Conservation (phyloP, 2,888 invertebrate genomes). For the Macrosiphum euphorbiae region DNA sequence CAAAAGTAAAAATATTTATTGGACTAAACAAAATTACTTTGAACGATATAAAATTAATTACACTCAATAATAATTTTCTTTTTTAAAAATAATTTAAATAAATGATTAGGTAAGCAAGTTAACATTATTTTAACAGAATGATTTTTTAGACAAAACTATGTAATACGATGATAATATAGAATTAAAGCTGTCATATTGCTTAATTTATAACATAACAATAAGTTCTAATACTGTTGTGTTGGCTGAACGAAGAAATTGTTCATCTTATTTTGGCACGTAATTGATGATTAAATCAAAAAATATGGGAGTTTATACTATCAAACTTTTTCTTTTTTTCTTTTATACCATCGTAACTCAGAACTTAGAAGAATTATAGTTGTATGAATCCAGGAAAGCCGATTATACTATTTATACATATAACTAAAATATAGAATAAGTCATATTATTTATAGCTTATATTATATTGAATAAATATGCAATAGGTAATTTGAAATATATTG, state of each 20-base stretch:
- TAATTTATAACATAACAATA: background rate
- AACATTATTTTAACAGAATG: background rate
- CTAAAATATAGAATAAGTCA: background rate
- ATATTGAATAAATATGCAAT: background rate
- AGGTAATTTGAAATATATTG: background rate
- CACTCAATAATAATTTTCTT: background rate
- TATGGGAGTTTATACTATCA: background rate
- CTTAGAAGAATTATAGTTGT: conserved; percentile 1
- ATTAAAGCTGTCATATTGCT: background rate
- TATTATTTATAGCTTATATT: background rate
- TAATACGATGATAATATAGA: background rate
- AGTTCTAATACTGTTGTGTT: background rate
- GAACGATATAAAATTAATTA: background rate
- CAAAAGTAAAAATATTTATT: background rate
- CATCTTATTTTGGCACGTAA: background rate
- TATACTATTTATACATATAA: background rate
- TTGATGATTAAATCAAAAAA: background rate
- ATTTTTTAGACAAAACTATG: background rate
- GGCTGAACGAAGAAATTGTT: background rate
- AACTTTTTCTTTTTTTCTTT: background rate
- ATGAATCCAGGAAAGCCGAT: background rate
- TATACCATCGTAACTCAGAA: background rate
- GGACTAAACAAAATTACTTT: background rate
- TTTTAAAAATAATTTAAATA: background rate
- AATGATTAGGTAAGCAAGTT: background rate